Base-by-base conservation (phyloP, 35 echinoderm and acorn worm genomes). In the Lytechinus variegatus region DNA sequence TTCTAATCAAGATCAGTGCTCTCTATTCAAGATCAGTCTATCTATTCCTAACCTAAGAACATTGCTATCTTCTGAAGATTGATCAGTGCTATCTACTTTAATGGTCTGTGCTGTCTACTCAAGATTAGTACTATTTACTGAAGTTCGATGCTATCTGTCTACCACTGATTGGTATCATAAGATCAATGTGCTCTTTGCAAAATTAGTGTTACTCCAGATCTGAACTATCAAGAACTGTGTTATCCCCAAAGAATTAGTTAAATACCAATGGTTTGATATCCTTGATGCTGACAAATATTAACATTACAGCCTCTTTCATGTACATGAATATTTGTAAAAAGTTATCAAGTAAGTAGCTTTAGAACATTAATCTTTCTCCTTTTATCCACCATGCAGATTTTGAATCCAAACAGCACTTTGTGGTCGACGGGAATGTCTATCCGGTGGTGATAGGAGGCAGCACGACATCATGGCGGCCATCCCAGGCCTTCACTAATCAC, bases 401-500 rank as follows among this genome's bases (percentile, higher is more conserved):
- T 56, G 92, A 93, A 19, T 93, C 92, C 12, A 93, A 93, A 54
- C 28, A 93, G 53, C 27, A 93, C 28, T 93, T 93, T 93, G 92
- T 93, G 5, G 92, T 93, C 3, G 92, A 93, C 28, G 92, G 92
- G 27, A 57, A 4, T 57, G 92, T 93, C 14, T 54, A 93, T 54
- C 92, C 52, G 5, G 52, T 93, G 55, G 52, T 93, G 92, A 11
- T 93, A 21, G 92, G 92, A 54, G 92, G 92, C 55, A 93, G 92
- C 14, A 57, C 52, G 28, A n/a, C 92, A 93, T 93, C 92, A 93
- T 93, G 92, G 92, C 92, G 92, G 4, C 92, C 92, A 93, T 93
- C 92, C 52, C 92, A 93, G 54, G 92, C 92, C 9, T 93, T 93
- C 92, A 93, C 92, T 54, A 57, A 93, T 57, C 52, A 93, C 0